Evolutionary conservation across 2,113 vertebrate genomes (phyloP), one percentile per base, ranked within the genome.

Genomic region (Zosterops hypoxanthus): DNA sequence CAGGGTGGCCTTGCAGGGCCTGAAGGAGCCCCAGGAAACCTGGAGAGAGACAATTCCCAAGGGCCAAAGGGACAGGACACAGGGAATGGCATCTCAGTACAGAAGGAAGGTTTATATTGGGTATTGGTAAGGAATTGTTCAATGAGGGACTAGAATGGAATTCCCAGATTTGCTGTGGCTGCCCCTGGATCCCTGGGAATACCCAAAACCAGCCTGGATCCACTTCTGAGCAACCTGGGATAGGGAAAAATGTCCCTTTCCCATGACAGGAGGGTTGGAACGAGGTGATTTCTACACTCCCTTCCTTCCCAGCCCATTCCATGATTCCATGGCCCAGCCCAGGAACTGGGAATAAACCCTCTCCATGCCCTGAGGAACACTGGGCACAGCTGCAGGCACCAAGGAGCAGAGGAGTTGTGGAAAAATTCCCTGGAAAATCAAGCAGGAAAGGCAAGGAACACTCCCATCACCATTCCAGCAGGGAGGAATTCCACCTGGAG

Each of bases 261-360:
- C 47, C 8, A 1, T 5, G n/a, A 3, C 56, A 61, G 23, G 1
- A 4, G 24, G 18, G 10, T 28, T 10, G 34, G 41, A 34, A 78
- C 0, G 6, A 19, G 23, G 0, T 9, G 46, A 46, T 6, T 6
- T 25, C 63, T 12, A 6, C 2, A 3, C 0, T 15, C 42, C 42
- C 8, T 7, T 52, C 23, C 33, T 16, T 29, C 16, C 53, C 46
- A 52, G 7, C 6, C 52, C 77, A n/a, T 59, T 73, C 69, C 29
- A 12, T 5, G n/a, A 24, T 46, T 14, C 24, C 24, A 2, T 22
- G 33, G 52, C 25, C 29, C 0, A 1, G 31, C 3, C 2, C 39
- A 20, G 34, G 59, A 79, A 36, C 28, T 61, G 57, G 73, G 52
- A 86, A n/a, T 12, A 47, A 66, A 63, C 49, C 23, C 5, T 8